Base-by-base conservation (phyloP, 2,888 invertebrate species). In the Mimas tiliae region DNA sequence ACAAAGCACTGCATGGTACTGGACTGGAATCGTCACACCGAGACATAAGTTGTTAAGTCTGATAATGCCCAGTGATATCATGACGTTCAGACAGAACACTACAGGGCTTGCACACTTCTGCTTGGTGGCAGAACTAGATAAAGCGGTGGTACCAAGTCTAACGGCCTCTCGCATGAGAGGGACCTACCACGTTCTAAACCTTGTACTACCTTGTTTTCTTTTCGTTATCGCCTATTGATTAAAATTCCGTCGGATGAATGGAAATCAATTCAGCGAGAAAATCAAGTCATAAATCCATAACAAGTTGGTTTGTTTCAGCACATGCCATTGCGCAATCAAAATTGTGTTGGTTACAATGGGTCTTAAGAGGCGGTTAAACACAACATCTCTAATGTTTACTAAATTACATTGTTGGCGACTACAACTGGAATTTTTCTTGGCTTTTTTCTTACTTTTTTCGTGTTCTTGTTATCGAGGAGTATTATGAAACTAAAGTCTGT, bases 351-450 rank as follows among this genome's bases (percentile, higher is more conserved):
- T 78, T 81, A 88, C 87, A 90, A 88, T 89, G 81, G 85, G 74
- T 74, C 73, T 75, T 78, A 77, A 72, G 78, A 74, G 76, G 75
- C 71, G 79, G 74, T 82, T 85, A 86, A 87, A 88, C 88, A 86
- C 75, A 71, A 73, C 71, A 58, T 71, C 63, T 64, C 66, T 51
- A 69, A 73, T 91, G 91, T 92, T 93, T 93, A 90, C 87, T 89
- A 92, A 93, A 73, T 85, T 84, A 84, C 87, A 85, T 87, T 90
- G 82, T 84, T 77, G 74, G 79, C 83, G 81, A 84, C 86, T 88
- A 83, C 48, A 34, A 65, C 47, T 65, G 65, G 47, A 55, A 34
- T 47, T 55, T 58, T 55, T 33, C 47, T 47, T 19, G 16, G 8
- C 27, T 55, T 65, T 65, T 65, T 6, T 9, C 53, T 55, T 3